phyloP scores from a whole-genome alignment of 2,113 vertebrate species.

The Hippocampus comes region DNA sequence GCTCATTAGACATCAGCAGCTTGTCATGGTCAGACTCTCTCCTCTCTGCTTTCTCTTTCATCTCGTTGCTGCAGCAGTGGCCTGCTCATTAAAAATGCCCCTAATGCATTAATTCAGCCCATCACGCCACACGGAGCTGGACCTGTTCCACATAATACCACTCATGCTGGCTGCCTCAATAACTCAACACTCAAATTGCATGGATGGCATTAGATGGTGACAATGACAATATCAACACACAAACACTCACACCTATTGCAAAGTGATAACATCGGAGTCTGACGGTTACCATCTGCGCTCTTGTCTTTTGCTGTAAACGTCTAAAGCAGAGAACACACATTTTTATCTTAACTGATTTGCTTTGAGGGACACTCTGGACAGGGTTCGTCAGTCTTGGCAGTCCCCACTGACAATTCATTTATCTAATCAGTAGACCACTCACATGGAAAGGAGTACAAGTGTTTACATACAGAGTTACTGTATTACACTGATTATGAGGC shows the following conservation, averaged over 20 bases:
- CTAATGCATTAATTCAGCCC: constrained; percentile 54
- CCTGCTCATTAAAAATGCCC: constrained; percentile 59
- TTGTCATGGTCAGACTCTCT: constrained; percentile 47
- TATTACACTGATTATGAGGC: not conserved
- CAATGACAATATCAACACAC: too few species aligned
- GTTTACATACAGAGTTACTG: not conserved
- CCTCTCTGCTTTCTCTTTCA: constrained; percentile 58
- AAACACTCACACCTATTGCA: too few species aligned
- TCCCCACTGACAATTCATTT: not conserved
- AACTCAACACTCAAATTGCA: constrained; percentile 19
- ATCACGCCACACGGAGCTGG: constrained; percentile 48
- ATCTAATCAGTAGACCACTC: not conserved
- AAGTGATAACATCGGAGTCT: too few species aligned
- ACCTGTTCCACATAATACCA: constrained; percentile 46
- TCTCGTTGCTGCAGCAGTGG: constrained; percentile 50
- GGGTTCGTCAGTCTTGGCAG: not conserved
- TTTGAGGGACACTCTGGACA: not conserved
- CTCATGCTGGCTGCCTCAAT: constrained; percentile 25
- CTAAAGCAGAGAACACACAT: too few species aligned
- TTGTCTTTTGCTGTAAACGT: too few species aligned
- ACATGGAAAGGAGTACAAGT: not conserved
- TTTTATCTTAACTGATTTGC: not conserved
- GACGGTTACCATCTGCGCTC: too few species aligned
- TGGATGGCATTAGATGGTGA: constrained; percentile 14
- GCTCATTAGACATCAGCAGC: constrained; percentile 57